Evolutionary conservation across 2,888 invertebrate species (phyloP).

Genomic region (Copidosoma aretas): DNA sequence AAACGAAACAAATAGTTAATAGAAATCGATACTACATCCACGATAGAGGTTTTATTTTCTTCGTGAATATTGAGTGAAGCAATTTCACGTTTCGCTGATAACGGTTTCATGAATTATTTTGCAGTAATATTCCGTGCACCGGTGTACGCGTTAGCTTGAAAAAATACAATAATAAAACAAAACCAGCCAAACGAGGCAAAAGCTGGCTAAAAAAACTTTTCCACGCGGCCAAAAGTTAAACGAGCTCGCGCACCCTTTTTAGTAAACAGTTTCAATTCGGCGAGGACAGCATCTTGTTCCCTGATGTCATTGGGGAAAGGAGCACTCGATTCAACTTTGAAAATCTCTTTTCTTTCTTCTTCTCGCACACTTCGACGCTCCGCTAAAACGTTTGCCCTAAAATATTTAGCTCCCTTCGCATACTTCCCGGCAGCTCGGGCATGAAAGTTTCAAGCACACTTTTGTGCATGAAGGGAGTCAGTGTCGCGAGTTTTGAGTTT

Average conservation of each 20-base stretch:
- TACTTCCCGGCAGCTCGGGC: not conserved
- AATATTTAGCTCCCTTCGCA: constrained; percentile 15
- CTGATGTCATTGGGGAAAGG: not conserved
- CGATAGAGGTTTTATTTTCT: too few relatives aligned
- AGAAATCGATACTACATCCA: too few relatives aligned
- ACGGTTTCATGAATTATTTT: too few relatives aligned
- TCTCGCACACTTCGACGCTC: not conserved
- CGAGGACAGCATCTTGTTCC: not conserved
- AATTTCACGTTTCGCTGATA: too few relatives aligned
- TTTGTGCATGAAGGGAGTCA: constrained; percentile 14
- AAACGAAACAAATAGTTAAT: not conserved
- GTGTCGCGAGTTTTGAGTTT: constrained; percentile 18
- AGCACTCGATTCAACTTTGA: constrained; percentile 10
- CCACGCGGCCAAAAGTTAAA: not conserved
- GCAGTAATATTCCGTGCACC: too few relatives aligned
- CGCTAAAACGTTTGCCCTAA: constrained; percentile 10
- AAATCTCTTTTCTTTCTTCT: constrained; percentile 10
- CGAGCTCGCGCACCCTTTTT: not conserved
- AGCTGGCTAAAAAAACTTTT: too few relatives aligned
- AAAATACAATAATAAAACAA: too few relatives aligned
- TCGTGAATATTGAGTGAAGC: too few relatives aligned
- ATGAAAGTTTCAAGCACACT: constrained; percentile 21
- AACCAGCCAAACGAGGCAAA: too few relatives aligned
- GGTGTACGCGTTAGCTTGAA: too few relatives aligned
- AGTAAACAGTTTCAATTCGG: too few relatives aligned